phyloP scores from a whole-genome alignment of 2,113 vertebrate species.

The Trochalopteron elliotii region DNA sequence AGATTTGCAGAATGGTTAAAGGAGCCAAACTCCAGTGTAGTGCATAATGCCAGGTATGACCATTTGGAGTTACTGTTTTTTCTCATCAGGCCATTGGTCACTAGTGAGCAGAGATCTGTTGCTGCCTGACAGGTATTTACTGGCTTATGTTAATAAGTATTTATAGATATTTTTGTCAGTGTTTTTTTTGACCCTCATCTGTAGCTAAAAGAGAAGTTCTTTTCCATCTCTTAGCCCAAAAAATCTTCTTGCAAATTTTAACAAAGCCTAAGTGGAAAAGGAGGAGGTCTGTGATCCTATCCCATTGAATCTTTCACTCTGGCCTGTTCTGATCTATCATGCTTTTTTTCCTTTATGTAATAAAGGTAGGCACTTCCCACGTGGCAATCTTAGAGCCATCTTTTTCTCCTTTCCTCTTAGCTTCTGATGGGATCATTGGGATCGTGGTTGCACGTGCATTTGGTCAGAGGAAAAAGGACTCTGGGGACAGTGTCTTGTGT shows the following conservation, averaged over 20 bases:
- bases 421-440: background rate
- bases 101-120: background rate
- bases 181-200: background rate
- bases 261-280: background rate
- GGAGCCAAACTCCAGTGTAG: background rate
- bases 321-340: background rate
- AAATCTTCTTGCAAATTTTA: background rate
- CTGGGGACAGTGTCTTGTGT: background rate
- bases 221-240: background rate
- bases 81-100: background rate
- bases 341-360: background rate
- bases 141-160: background rate
- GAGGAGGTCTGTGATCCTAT: background rate
- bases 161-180: background rate
- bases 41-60: background rate
- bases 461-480: background rate
- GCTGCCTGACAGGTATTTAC: background rate
- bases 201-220: background rate
- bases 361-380: background rate
- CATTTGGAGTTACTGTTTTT: background rate
- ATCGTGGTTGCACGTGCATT: background rate
- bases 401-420: background rate
- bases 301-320: background rate
- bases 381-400: background rate
- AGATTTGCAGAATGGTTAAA: constrained; percentile 1